Evolutionary conservation across 1,140 invertebrate genomes (phyloP).

Genomic region (Geopemphigus sp.): DNA sequence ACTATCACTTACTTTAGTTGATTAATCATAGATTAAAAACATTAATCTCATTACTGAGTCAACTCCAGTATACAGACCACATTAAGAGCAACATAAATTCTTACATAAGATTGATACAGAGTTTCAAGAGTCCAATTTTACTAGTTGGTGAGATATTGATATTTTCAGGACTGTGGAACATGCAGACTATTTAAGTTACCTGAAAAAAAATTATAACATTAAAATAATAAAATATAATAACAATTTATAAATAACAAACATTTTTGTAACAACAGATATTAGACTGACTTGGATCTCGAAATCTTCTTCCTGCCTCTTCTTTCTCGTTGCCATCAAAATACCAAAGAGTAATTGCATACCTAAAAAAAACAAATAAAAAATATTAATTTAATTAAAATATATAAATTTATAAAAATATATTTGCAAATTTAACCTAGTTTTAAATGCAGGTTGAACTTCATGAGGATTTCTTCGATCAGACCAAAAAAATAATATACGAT

Average conservation of each 20-base stretch:
- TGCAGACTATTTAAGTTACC: slow-evolving; percentile 13
- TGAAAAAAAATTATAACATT: slow-evolving; percentile 29
- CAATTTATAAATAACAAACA: slow-evolving; percentile 25
- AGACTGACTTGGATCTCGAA: slow-evolving; percentile 56
- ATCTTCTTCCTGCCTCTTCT: slow-evolving; percentile 68
- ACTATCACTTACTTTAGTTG: not conserved
- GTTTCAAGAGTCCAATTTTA: slow-evolving; percentile 39
- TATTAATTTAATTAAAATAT: not conserved
- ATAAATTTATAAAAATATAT: not conserved
- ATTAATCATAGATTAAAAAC: slow-evolving; percentile 35
- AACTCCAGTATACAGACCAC: not conserved
- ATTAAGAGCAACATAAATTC: not conserved
- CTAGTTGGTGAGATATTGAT: not conserved
- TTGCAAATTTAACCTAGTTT: slow-evolving; percentile 59
- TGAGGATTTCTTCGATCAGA: slow-evolving; percentile 94
- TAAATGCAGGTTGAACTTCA: slow-evolving; percentile 88
- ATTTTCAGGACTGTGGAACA: slow-evolving; percentile 11
- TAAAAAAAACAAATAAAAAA: slow-evolving; percentile 53
- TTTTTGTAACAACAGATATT: slow-evolving; percentile 34
- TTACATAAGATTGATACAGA: slow-evolving; percentile 41
- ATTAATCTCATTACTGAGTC: slow-evolving; percentile 7
- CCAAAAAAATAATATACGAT: slow-evolving; percentile 95
- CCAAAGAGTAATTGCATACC: slow-evolving; percentile 95
- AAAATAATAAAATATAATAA: slow-evolving; percentile 18
- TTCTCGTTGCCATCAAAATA: slow-evolving; percentile 88